phyloP scores from a whole-genome alignment of 2,888 invertebrate genomes.

The Isoperla grammatica region DNA sequence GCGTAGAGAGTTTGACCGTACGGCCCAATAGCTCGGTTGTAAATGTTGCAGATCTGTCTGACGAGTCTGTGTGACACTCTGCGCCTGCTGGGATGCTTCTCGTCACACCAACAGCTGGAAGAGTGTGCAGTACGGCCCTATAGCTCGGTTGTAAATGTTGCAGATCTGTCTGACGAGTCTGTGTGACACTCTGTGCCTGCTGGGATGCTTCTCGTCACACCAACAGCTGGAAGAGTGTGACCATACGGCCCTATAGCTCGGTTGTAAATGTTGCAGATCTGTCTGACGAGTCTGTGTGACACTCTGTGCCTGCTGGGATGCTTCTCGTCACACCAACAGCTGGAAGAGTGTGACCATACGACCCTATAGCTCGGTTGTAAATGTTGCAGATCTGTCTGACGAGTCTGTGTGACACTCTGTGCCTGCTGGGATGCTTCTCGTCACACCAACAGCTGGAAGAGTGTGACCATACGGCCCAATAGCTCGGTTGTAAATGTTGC shows the following conservation, averaged over 20 bases:
- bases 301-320: constrained; percentile 89
- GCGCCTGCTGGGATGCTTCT: constrained; percentile 86
- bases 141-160: too few species aligned
- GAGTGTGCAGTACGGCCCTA: too few species aligned
- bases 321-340: constrained; percentile 57
- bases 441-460: constrained; percentile 50
- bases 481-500: too few species aligned
- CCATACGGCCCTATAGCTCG: constrained; percentile 41
- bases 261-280: constrained; percentile 66
- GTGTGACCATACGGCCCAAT: constrained; percentile 42
- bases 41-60: constrained; percentile 71
- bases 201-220: constrained; percentile 80
- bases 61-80: constrained; percentile 91
- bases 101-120: constrained; percentile 48
- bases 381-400: constrained; percentile 76
- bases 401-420: constrained; percentile 87
- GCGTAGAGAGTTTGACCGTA: too few species aligned
- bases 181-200: constrained; percentile 83
- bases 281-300: constrained; percentile 88
- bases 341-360: constrained; percentile 46
- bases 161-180: constrained; percentile 90
- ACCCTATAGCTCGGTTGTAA: too few species aligned
- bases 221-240: constrained; percentile 47
- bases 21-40: too few species aligned
- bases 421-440: constrained; percentile 86